Base-by-base conservation (phyloP, 2,113 vertebrate species). In the Chionodraco myersi region DNA sequence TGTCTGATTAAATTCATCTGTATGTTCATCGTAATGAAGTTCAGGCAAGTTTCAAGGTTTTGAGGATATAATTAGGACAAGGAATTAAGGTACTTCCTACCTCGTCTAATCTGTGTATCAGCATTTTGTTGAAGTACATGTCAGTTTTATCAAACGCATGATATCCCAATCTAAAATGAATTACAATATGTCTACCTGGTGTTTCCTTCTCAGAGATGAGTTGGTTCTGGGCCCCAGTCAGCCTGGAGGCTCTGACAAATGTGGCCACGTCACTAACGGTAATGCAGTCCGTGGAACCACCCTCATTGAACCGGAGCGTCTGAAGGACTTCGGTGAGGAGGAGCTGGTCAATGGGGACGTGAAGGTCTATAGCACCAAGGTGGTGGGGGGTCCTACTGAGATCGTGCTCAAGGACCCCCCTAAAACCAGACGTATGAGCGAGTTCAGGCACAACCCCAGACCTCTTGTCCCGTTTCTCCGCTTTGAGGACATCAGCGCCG, bases 301-400 rank as follows among this genome's bases (percentile, higher is more conserved):
- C 5, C 92, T 96, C 45, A 97, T 97, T 23, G 93, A 95, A 70
- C 96, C 96, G 0, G 97, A 98, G 71, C 95, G 96, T 51, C 93
- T 97, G 79, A 96, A 96, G 87, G 97, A 96, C 90, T 98, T 97
- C 86, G 97, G 95, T 2, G 97, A 96, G 75, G 97, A 98, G 75
- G 96, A 97, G 52, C 95, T 93, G 53, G 69, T 96, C 54, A 96
- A 96, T 0, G 96, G 95, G 9, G 95, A 96, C 0, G 93, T 96
- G 71, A 96, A 83, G 88, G 91, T 93, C n/a, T 89, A 91, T 66
- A 91, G 96, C 80, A 93, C 92, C 86, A 96, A 92, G 77, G 92
- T 96, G 48, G 59, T 83, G 9, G 92, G 69, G 47, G 75, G 23
- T 16, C 90, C 94, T 0, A 93, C 94, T 0, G 94, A 96, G 80